These are phyloP conservation scores for Drosophila paranaensis DNA, from an alignment of 2,888 invertebrate genomes.

Conservation along the genomic window DNA sequence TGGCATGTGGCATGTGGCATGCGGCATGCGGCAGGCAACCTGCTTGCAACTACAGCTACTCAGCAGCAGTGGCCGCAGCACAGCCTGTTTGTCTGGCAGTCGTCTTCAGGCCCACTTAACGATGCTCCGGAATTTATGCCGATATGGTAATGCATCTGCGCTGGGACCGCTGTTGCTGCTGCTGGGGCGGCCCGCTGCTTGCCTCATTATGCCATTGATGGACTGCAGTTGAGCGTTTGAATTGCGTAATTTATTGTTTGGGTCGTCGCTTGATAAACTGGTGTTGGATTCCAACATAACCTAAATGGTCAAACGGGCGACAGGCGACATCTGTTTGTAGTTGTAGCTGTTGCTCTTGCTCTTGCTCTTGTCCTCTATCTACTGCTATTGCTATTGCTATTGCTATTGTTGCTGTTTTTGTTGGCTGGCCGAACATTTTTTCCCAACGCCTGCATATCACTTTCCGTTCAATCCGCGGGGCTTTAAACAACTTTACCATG, in stretches of 20 bases:
- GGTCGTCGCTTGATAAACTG: conserved; percentile 78
- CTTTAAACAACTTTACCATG: conserved; percentile 53
- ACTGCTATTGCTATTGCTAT: conserved; percentile 8
- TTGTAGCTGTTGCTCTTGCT: no score
- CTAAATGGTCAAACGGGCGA: conserved; percentile 71
- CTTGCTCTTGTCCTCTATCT: conserved; percentile 16
- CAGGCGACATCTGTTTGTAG: conserved; percentile 66
- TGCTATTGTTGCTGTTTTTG: conserved; percentile 23
- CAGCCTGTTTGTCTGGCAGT: conserved; percentile 62
- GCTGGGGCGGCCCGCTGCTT: conserved; percentile 57
- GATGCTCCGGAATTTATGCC: conserved; percentile 83
- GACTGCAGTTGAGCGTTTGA: conserved; percentile 82
- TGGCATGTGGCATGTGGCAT: conserved; percentile 49
- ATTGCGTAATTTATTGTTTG: conserved; percentile 84
- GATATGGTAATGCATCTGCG: conserved; percentile 81
- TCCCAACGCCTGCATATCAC: conserved; percentile 78
- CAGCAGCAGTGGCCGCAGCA: conserved; percentile 19
- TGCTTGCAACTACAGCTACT: conserved; percentile 44
- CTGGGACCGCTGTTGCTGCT: conserved; percentile 44
- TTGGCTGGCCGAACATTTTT: conserved; percentile 56
- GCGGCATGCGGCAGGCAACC: conserved; percentile 42
- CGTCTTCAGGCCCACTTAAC: conserved; percentile 75
- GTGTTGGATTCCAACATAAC: conserved; percentile 72
- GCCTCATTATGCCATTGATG: conserved; percentile 81
- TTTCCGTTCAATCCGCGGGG: conserved; percentile 75